These are phyloP conservation scores for Candoia aspera DNA, from an alignment of 2,113 vertebrate species.

Conservation along the genomic window DNA sequence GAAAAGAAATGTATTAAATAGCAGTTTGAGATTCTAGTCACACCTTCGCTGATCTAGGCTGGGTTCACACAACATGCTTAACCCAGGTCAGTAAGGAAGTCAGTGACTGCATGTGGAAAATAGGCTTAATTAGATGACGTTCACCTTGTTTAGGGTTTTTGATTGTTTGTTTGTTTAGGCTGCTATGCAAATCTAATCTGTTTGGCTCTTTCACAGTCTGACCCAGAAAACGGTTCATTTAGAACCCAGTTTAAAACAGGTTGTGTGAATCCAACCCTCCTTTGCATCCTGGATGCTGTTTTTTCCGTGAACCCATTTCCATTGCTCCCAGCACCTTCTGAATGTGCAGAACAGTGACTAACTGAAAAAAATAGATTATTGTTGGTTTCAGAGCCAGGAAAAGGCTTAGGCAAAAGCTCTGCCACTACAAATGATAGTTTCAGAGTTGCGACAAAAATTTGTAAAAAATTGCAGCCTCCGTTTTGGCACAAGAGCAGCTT, in stretches of 20 bases:
- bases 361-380: too few species aligned
- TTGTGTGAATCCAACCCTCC: not conserved
- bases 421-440: too few species aligned
- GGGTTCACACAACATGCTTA: not conserved
- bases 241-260: too few species aligned
- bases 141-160: not conserved
- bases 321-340: not conserved
- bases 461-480: not conserved
- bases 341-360: not conserved
- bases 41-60: not conserved
- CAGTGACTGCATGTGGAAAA: not conserved
- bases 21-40: not conserved
- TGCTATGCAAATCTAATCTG: not conserved
- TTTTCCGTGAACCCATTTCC: not conserved
- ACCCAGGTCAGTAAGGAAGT: not conserved
- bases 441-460: not conserved
- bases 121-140: not conserved
- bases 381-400: not conserved
- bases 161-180: not conserved
- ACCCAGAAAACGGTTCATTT: not conserved
- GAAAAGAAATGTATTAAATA: not conserved
- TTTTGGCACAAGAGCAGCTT: not conserved
- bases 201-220: not conserved
- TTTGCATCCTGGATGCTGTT: not conserved
- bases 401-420: not conserved